phyloP scores from a whole-genome alignment of 2,888 invertebrate genomes.

The Zootermopsis nevadensis region DNA sequence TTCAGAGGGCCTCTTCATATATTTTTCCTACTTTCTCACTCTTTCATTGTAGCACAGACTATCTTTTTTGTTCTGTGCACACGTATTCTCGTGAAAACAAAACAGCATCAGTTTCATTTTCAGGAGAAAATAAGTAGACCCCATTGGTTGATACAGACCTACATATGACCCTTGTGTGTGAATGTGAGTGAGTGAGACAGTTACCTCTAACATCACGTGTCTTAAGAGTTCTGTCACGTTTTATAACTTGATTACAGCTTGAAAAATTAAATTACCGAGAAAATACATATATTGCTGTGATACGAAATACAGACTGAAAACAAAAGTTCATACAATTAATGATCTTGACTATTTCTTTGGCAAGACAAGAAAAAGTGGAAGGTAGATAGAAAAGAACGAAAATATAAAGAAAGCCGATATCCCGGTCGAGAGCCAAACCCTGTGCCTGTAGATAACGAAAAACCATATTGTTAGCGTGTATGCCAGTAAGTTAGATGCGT shows the following conservation, averaged over 20 bases:
- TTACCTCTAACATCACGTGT: neutral
- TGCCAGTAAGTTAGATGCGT: too few relatives aligned
- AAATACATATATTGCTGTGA: neutral
- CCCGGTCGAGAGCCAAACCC: too few relatives aligned
- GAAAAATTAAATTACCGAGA: neutral
- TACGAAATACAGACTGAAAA: too few relatives aligned
- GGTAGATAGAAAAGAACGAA: too few relatives aligned
- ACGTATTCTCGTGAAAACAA: neutral
- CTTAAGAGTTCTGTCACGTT: neutral
- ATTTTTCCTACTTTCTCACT: constrained; percentile 3
- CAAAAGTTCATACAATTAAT: too few relatives aligned
- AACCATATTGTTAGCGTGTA: too few relatives aligned
- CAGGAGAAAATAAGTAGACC: neutral
- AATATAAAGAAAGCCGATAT: too few relatives aligned
- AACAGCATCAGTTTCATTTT: neutral
- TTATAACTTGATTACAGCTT: neutral
- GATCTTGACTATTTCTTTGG: too few relatives aligned
- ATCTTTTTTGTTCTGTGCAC: neutral
- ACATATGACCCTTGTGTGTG: neutral
- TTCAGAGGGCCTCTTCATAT: neutral
- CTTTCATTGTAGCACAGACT: neutral
- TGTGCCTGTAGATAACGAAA: too few relatives aligned
- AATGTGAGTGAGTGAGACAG: neutral
- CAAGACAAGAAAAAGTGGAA: too few relatives aligned
- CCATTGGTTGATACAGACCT: neutral